These are phyloP conservation scores for Sipha flava DNA, from an alignment of 1,140 invertebrate species.

Conservation along the genomic window DNA sequence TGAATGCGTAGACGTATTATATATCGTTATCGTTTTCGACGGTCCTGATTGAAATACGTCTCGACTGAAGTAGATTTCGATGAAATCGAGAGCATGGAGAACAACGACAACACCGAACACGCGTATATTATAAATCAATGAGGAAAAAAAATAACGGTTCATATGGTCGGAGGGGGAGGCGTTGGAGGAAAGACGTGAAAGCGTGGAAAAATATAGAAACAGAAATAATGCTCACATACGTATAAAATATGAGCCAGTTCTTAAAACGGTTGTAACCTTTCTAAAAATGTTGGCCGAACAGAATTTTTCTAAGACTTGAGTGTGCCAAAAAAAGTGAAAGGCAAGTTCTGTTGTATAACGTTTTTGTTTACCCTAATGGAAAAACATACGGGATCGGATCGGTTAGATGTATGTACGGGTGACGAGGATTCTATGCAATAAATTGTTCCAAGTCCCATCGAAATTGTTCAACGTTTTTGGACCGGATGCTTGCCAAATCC, in stretches of 20 bases:
- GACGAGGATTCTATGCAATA: neutral
- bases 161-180: too few species aligned
- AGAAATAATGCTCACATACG: too few species aligned
- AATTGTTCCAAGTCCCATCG: neutral
- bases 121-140: too few species aligned
- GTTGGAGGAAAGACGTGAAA: too few species aligned
- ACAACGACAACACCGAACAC: too few species aligned
- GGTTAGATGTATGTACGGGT: neutral
- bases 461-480: neutral
- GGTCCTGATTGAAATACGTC: too few species aligned
- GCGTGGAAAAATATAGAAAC: neutral
- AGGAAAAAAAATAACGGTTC: too few species aligned
- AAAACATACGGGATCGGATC: neutral
- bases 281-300: neutral
- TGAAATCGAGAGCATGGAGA: too few species aligned
- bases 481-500: neutral
- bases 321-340: neutral
- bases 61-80: too few species aligned
- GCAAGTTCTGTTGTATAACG: neutral
- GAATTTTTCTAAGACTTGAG: neutral
- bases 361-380: neutral
- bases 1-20: too few species aligned
- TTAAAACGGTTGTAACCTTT: neutral
- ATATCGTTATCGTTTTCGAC: too few species aligned
- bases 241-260: neutral